Base-by-base conservation (phyloP, 2,888 invertebrate genomes). In the Drosophila neonasuta region DNA sequence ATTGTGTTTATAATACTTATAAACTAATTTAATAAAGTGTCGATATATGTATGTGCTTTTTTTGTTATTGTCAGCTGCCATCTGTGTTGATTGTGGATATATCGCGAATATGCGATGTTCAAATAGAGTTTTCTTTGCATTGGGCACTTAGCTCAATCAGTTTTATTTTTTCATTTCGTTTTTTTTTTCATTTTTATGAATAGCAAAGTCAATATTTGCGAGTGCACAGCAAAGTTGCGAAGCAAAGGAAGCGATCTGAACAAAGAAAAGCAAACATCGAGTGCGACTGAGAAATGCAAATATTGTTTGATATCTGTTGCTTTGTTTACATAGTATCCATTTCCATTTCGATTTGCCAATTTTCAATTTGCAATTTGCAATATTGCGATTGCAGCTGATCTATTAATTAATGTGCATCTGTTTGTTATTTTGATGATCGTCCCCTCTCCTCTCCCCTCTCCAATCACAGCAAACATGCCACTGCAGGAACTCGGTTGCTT, bases 401-500 rank as follows among this genome's bases (percentile, higher is more conserved):
- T 58, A 46, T 54, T 52, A 46, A 60, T 63, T 45, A 50, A 63
- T 42, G 11, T 74, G 13, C 13, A 69, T 46, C 30, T 30, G 15
- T 17, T 24, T n/a, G 42, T 54, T 51, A 7, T 45, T 55, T 42
- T 34, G 13, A 10, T 41, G 50, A 20, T 8, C 15, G 1, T 24
- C 24, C 24, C 24, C 24, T 4, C 20, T 20, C 24, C 4, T 24
- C 24, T 24, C 1, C 24, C 24, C 4, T 24, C 24, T 24, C 1
- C 24, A 1, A 17, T 30, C 30, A 13, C 32, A 77, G 74, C 24
- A 76, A 87, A 80, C 57, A 86, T 86, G 86, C 72, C 74, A 75
- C 72, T 75, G 67, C 81, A 76, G 69, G 68, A 71, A 70, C 74
- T 79, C 46, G 76, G 78, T 67, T 79, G 76, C 68, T 61, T 79